Evolutionary conservation across 2,113 vertebrate genomes (phyloP).

Genomic region (Columbina picui): DNA sequence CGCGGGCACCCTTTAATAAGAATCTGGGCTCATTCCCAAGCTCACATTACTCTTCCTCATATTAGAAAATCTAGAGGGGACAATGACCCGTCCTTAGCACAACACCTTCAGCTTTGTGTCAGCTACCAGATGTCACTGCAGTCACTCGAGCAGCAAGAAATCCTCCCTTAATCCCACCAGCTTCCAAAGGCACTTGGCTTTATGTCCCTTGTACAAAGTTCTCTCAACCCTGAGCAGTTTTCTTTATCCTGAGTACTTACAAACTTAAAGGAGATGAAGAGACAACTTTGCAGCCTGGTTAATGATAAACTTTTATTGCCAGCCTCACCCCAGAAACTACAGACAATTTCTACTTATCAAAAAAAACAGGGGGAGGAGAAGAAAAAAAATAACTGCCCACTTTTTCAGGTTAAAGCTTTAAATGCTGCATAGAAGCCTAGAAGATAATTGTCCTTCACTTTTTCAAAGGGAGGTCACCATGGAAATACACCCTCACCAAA

Average conservation of each 20-base stretch:
- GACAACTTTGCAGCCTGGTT: not conserved
- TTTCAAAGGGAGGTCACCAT: not conserved
- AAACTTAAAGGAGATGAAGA: not conserved
- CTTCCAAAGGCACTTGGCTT: not conserved
- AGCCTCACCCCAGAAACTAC: not conserved
- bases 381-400: too few relatives aligned
- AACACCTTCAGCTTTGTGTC: not conserved
- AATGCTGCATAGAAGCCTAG: not conserved
- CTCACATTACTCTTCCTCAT: not conserved
- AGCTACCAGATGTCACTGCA: not conserved
- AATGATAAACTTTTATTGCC: conserved; percentile 14
- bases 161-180: not conserved
- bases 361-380: not conserved
- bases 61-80: not conserved
- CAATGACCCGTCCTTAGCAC: not conserved
- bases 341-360: not conserved
- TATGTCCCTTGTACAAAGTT: not conserved
- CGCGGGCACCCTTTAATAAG: accelerated
- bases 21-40: not conserved
- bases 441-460: not conserved
- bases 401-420: not conserved
- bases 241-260: not conserved
- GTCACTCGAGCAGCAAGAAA: not conserved
- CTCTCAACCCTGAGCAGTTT: not conserved
- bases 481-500: not conserved